Evolutionary conservation across 2,888 invertebrate genomes (phyloP).

Genomic region (Rosalia funebris): DNA sequence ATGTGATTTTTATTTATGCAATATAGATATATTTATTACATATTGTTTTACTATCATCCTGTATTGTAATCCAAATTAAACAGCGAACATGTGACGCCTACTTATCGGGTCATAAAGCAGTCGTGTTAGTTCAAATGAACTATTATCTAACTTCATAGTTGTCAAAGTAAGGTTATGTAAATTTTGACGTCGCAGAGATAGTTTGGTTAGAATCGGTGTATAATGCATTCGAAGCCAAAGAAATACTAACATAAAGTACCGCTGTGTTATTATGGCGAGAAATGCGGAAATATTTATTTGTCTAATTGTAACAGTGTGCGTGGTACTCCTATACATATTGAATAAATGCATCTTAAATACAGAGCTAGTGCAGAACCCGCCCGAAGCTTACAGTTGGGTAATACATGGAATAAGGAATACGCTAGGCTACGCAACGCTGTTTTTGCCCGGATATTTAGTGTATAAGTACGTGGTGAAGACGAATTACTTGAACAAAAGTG

Average conservation of each 20-base stretch:
- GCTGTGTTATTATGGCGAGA: slow-evolving; percentile 53
- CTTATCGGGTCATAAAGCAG: too few relatives aligned
- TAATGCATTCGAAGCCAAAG: neutral
- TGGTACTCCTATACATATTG: slow-evolving; percentile 49
- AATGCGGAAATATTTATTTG: slow-evolving; percentile 62
- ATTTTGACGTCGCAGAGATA: neutral
- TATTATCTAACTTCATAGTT: too few relatives aligned
- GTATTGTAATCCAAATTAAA: too few relatives aligned
- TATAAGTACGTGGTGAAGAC: slow-evolving; percentile 82
- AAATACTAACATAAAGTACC: neutral
- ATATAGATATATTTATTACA: slow-evolving; percentile 48
- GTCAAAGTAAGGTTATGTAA: neutral
- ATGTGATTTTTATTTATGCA: slow-evolving; percentile 47
- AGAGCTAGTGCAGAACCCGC: slow-evolving; percentile 63
- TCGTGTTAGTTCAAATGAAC: too few relatives aligned
- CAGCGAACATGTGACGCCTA: too few relatives aligned
- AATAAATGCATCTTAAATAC: slow-evolving; percentile 54
- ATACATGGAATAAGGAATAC: slow-evolving; percentile 82
- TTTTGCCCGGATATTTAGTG: slow-evolving; percentile 85
- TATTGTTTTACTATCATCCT: slow-evolving; percentile 44
- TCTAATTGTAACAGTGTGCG: slow-evolving; percentile 44
- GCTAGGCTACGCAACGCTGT: slow-evolving; percentile 87
- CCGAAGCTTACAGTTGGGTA: slow-evolving; percentile 76
- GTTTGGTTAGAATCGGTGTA: neutral
- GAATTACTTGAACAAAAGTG: slow-evolving; percentile 82